phyloP scores from a whole-genome alignment of 1,140 invertebrate genomes.

The Rhopalosiphum maidis region DNA sequence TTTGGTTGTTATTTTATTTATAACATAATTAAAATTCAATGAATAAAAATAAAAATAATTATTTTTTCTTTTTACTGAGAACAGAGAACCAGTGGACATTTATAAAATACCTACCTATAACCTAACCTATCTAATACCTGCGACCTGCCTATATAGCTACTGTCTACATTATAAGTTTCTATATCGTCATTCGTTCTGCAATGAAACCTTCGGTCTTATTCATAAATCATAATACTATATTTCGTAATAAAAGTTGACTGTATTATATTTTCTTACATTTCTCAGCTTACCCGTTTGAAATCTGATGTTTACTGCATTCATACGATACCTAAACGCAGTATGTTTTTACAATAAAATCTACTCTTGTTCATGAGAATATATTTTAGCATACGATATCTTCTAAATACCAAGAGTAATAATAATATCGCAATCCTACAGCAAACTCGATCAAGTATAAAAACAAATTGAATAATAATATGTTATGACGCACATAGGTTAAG shows the following conservation, averaged over 20 bases:
- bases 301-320: slow-evolving; percentile 1
- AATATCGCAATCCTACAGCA: not conserved
- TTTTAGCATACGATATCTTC: not conserved
- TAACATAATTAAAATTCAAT: not conserved
- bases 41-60: not conserved
- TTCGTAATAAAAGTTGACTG: not conserved
- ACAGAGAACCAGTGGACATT: too few species aligned
- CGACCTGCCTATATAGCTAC: not conserved
- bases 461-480: not conserved
- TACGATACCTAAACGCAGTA: slow-evolving; percentile 12
- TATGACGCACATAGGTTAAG: not conserved
- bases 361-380: slow-evolving; percentile 4
- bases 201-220: slow-evolving; percentile 11
- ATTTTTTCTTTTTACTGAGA: too few species aligned
- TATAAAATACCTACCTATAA: too few species aligned
- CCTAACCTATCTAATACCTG: not conserved
- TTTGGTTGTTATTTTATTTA: not conserved
- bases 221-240: slow-evolving; percentile 16
- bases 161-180: not conserved
- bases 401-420: not conserved
- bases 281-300: slow-evolving; percentile 17
- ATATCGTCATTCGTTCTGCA: not conserved
- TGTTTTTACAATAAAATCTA: slow-evolving; percentile 20
- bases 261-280: not conserved
- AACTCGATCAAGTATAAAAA: not conserved